Conservation (phyloP, 2,797 vertebrate species). For the Naso thynnoides region DNA sequence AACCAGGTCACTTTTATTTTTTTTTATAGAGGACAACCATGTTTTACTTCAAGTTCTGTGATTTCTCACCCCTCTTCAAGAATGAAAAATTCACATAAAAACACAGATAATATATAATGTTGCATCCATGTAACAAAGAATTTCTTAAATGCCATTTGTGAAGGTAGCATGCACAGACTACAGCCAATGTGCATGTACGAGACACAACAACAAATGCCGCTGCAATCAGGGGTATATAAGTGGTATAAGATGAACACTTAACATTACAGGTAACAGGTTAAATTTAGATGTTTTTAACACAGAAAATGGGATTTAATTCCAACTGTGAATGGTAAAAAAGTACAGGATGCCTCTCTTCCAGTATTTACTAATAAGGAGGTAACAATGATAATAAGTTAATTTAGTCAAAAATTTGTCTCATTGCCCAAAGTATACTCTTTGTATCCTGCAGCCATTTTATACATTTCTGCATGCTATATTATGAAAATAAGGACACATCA, state of each 20-base stretch:
- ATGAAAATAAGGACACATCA: slow-evolving; percentile 54
- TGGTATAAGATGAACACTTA: slow-evolving; percentile 38
- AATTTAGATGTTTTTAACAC: neutral
- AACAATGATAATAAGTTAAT: slow-evolving; percentile 7
- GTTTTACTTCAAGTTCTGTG: slow-evolving; percentile 47
- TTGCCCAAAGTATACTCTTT: slow-evolving; percentile 2
- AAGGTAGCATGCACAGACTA: slow-evolving; percentile 53
- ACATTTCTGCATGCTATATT: slow-evolving; percentile 66
- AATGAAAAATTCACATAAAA: slow-evolving; percentile 64
- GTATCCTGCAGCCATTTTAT: slow-evolving; percentile 22
- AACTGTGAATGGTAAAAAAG: neutral
- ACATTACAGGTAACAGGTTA: slow-evolving; percentile 20
- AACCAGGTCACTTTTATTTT: slow-evolving; percentile 58
- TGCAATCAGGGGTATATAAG: neutral
- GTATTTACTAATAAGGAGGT: neutral
- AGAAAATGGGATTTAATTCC: neutral
- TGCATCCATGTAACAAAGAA: slow-evolving; percentile 39
- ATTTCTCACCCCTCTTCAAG: slow-evolving; percentile 33
- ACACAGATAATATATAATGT: slow-evolving; percentile 28
- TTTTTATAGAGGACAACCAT: slow-evolving; percentile 48
- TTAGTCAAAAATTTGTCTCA: neutral
- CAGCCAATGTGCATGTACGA: slow-evolving; percentile 41
- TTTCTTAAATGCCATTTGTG: slow-evolving; percentile 26
- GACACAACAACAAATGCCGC: slow-evolving; percentile 24
- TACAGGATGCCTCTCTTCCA: neutral